These are phyloP conservation scores for Bos taurus DNA, from an alignment of 2,113 vertebrate species.

Conservation along the genomic window DNA sequence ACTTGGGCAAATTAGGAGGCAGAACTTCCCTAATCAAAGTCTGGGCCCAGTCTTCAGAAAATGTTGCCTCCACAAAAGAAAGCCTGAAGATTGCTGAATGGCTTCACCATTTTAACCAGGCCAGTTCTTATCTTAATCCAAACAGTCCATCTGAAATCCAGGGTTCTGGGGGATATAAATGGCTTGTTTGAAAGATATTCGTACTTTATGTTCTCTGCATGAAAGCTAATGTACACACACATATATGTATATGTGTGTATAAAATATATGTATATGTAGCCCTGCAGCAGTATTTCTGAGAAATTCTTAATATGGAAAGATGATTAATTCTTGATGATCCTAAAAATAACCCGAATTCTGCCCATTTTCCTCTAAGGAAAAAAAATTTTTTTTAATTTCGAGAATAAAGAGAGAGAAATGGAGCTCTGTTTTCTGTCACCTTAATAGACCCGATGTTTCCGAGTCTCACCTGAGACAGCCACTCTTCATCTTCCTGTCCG, in stretches of 20 bases:
- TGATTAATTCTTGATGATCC: background rate
- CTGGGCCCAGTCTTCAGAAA: conserved; percentile 58
- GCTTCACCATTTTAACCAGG: conserved; percentile 30
- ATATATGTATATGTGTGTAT: background rate
- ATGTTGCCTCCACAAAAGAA: conserved; percentile 56
- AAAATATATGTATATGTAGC: background rate
- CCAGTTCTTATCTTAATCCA: conserved; percentile 48
- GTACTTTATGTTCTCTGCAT: background rate
- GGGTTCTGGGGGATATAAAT: background rate
- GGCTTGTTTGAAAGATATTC: background rate
- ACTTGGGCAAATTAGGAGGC: background rate
- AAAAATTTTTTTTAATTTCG: background rate
- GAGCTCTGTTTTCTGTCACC: background rate
- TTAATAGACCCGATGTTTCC: background rate
- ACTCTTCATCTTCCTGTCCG: conserved; percentile 96
- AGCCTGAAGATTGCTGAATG: background rate
- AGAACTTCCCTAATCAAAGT: background rate
- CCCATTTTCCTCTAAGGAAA: conserved; percentile 19
- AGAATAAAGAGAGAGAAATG: background rate
- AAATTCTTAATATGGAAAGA: conserved; percentile 34
- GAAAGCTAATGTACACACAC: background rate
- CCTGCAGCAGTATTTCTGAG: background rate
- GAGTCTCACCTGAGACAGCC: conserved; percentile 95
- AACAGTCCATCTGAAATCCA: background rate
- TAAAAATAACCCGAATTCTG: background rate